phyloP scores from a whole-genome alignment of 2,888 invertebrate species.

The Lasioglossum zephyrum region DNA sequence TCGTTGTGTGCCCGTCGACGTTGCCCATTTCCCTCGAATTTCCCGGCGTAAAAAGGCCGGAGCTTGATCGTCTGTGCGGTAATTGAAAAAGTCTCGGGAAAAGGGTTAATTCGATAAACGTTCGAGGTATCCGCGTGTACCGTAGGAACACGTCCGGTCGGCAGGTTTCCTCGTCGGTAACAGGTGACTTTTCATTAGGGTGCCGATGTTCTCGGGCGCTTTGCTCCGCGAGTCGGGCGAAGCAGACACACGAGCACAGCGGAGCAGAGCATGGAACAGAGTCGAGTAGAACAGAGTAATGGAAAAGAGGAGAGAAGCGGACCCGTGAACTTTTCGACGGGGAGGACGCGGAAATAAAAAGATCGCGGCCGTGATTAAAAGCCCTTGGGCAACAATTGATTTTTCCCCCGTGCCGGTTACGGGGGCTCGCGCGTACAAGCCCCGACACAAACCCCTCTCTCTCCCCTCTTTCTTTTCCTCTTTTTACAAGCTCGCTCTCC shows the following conservation, averaged over 20 bases:
- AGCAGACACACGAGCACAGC: neutral
- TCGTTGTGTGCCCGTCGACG: neutral
- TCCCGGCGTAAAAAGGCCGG: neutral
- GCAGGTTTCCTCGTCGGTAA: slow-evolving; percentile 26
- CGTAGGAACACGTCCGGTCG: neutral
- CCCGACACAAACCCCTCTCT: neutral
- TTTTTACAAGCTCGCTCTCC: neutral
- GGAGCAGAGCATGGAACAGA: neutral
- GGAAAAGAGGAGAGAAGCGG: slow-evolving; percentile 31
- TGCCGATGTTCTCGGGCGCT: slow-evolving; percentile 28
- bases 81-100: slow-evolving; percentile 17
- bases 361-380: slow-evolving; percentile 79
- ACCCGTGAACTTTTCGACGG: slow-evolving; percentile 54
- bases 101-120: slow-evolving; percentile 38
- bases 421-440: slow-evolving; percentile 8
- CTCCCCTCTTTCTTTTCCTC: neutral
- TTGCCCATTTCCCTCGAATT: neutral
- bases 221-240: neutral
- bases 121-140: slow-evolving; percentile 8
- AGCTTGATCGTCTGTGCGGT: neutral
- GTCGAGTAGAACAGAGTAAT: slow-evolving; percentile 22
- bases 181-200: slow-evolving; percentile 59
- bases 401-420: slow-evolving; percentile 72
- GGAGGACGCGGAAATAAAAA: slow-evolving; percentile 77
- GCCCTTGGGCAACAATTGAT: slow-evolving; percentile 80